phyloP scores from a whole-genome alignment of 2,113 vertebrate genomes.

The Sula dactylatra region DNA sequence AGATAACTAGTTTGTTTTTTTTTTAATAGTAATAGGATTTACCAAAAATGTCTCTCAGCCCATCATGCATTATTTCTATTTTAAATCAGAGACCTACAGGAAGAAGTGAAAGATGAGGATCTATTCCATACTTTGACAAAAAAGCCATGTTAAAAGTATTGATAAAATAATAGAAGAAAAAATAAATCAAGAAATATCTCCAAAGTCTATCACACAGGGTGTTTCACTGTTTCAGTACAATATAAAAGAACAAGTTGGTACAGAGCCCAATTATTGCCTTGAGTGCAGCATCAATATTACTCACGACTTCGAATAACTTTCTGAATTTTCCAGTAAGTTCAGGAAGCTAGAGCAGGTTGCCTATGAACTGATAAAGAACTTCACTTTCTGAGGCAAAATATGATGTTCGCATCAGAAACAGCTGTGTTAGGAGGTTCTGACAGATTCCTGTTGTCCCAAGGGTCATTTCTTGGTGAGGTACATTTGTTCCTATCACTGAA shows the following conservation, averaged over 20 bases:
- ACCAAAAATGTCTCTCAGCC: neutral
- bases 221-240: neutral
- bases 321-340: conserved; percentile 11
- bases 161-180: conserved; percentile 5
- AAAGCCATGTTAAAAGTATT: neutral
- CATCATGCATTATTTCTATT: neutral
- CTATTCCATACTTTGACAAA: neutral
- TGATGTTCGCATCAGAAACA: neutral
- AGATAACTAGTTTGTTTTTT: neutral
- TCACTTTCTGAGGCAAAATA: conserved; percentile 12
- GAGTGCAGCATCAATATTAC: conserved; percentile 8
- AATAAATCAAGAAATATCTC: neutral
- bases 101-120: neutral
- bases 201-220: neutral
- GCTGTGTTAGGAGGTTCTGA: neutral
- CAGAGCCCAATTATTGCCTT: conserved; percentile 21
- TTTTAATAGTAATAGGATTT: neutral
- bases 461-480: conserved; percentile 9
- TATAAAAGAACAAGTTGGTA: neutral
- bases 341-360: neutral
- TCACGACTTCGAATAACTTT: neutral
- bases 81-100: neutral
- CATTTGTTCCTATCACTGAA: conserved; percentile 25
- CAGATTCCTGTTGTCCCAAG: neutral
- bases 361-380: neutral